Percentiles rank a stretch among this genome's conserved stretches.
Conservation (phyloP, 64 coral and sea anemone species). For the Actinia tenebrosa region DNA sequence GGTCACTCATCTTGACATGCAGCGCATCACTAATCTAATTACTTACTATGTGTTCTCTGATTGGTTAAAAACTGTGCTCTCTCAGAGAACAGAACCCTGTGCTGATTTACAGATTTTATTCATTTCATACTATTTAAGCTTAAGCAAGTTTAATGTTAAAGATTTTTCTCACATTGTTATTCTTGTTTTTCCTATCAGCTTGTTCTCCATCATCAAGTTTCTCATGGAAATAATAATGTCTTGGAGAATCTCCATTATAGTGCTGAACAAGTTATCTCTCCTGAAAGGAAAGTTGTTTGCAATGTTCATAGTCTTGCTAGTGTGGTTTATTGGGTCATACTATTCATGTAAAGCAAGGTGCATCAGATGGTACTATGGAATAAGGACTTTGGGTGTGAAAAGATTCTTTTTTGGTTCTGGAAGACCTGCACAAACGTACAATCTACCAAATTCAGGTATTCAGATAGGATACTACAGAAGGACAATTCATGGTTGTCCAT, state of each 20-base stretch:
- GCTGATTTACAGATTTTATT: no score
- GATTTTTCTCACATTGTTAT: not conserved
- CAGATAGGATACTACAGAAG: no score
- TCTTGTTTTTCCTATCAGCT: not conserved
- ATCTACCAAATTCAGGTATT: constrained; percentile 48
- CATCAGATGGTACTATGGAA: not conserved
- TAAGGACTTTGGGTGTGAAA: not conserved
- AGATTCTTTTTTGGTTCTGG: not conserved
- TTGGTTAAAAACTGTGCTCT: no score
- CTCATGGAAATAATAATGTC: not conserved
- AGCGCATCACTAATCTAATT: no score
- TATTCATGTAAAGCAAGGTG: not conserved
- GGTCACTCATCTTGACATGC: no score
- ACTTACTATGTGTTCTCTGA: no score
- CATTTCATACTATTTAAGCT: no score
- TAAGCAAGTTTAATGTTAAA: no score
- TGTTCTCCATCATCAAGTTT: not conserved
- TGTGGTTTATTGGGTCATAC: not conserved
- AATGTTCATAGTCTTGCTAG: not conserved
- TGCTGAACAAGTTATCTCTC: not conserved
- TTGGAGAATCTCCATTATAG: not conserved
- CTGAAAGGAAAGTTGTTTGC: not conserved
- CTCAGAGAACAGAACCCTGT: no score
- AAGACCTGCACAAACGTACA: constrained; percentile 34
- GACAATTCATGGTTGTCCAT: no score